These are phyloP conservation scores for Zosterops borbonicus DNA, from an alignment of 2,113 vertebrate genomes.

Conservation along the genomic window DNA sequence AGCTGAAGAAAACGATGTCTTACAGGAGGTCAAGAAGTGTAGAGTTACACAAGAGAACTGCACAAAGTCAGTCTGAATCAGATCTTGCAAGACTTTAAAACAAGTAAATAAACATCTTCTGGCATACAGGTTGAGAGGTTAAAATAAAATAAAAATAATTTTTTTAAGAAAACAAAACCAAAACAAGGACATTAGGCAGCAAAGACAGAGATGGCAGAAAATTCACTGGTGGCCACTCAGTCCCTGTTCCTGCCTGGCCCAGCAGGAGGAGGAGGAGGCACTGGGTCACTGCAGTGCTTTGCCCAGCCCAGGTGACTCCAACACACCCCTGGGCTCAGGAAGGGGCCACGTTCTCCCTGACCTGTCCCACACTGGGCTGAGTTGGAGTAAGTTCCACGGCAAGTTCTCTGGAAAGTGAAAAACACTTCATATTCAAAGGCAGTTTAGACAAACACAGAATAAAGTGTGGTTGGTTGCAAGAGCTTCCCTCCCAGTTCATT, in stretches of 20 bases:
- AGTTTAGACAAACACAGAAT: background rate
- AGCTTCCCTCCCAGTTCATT: background rate
- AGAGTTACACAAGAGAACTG: background rate
- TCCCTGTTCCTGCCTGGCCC: background rate
- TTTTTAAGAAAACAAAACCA: background rate
- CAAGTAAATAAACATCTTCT: background rate
- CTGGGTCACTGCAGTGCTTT: fast-evolving
- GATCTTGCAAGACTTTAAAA: background rate
- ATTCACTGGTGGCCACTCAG: background rate
- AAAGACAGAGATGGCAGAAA: background rate
- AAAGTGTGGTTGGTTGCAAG: background rate
- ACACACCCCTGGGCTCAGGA: fast-evolving
- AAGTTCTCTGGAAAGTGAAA: background rate
- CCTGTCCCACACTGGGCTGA: background rate
- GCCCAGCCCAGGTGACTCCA: background rate
- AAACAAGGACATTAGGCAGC: background rate
- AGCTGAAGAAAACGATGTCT: background rate
- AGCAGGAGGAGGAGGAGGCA: background rate
- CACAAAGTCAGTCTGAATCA: background rate
- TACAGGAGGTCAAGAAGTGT: background rate
- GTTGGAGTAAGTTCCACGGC: fast-evolving
- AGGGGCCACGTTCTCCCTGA: fast-evolving
- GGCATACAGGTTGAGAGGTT: background rate
- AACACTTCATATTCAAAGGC: fast-evolving
- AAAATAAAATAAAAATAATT: background rate